Base-by-base conservation (phyloP, 2,113 vertebrate genomes). In the Suncus etruscus region DNA sequence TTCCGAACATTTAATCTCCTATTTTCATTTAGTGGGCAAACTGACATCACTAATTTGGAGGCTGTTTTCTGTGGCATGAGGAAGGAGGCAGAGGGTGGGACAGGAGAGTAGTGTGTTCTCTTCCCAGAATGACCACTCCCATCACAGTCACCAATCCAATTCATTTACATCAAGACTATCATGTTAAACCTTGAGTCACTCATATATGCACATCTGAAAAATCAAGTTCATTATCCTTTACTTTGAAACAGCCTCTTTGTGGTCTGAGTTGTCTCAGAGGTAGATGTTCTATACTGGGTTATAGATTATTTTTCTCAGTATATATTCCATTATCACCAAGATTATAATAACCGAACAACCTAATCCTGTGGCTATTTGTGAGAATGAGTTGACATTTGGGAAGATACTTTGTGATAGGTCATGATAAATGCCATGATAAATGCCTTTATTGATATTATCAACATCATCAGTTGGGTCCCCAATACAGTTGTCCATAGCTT, bases 1-100 rank as follows among this genome's bases (percentile, higher is more conserved):
- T 89, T 88, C 73, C 66, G 61, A 92, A 83, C 81, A 89, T 70
- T 69, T 78, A 89, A 86, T 89, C 77, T 90, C 87, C 51, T 68
- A 14, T 31, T 72, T 86, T 86, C 92, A 87, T 79, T 85, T 50
- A 12, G 74, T 80, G 69, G 14, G 5, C 72, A 92, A 84, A 82
- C 0, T 86, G 75, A 51, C 76, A 70, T 77, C 4, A 54, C 31
- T 77, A 86, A 91, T 45, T 80, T 69, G 47, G 76, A 58, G 31
- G 24, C 31, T 72, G 65, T 54, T 39, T 81, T 74, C 61, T 75
- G 58, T 31, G n/a, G 89, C 83, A 66, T 89, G 32, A 83, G 8
- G 4, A 29, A 66, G 65, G 65, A 29, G 65, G 12, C 20, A 65
- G 31, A 7, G 25, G 14, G 9, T 45, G 25, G 25, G 2, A 8